phyloP scores from a whole-genome alignment of 30 jellyfish, hydroid and myxozoan species.

The Rhopilema esculentum region DNA sequence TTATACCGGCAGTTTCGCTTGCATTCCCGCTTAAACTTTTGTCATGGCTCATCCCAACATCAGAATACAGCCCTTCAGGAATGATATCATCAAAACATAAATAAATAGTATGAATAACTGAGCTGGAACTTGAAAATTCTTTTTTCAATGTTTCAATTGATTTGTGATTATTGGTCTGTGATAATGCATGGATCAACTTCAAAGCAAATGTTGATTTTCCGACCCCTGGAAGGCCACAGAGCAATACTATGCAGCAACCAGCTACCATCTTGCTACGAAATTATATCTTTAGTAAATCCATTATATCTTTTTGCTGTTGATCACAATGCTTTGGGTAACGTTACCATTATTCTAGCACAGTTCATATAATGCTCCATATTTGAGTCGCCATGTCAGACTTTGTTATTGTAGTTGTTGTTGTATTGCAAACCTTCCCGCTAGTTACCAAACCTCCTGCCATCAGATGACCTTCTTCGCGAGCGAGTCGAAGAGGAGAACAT shows the following conservation, averaged over 20 bases:
- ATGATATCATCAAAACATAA: slow-evolving; percentile 68
- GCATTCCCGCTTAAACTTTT: background rate
- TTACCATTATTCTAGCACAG: no score
- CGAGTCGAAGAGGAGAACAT: no score
- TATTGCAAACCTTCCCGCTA: background rate
- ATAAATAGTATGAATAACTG: background rate
- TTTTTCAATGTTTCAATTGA: background rate
- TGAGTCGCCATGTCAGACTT: no score
- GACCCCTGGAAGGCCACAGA: slow-evolving; percentile 93
- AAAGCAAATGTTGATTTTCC: slow-evolving; percentile 81
- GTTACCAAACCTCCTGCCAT: slow-evolving; percentile 37
- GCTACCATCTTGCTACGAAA: slow-evolving; percentile 16
- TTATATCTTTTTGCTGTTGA: background rate
- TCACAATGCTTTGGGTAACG: no score
- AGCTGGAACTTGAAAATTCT: background rate
- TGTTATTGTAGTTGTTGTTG: slow-evolving; percentile 18
- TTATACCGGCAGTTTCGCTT: no score
- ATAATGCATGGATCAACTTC: background rate
- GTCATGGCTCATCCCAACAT: background rate
- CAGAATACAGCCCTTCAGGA: slow-evolving; percentile 14
- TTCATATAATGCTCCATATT: no score
- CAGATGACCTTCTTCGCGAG: slow-evolving; percentile 22
- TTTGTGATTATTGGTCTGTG: no score
- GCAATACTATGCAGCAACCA: slow-evolving; percentile 27
- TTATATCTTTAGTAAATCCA: background rate